Percentiles rank a stretch among this genome's conserved stretches.
Conservation (phyloP, 2,797 vertebrate species). For the Cuniculus paca region DNA sequence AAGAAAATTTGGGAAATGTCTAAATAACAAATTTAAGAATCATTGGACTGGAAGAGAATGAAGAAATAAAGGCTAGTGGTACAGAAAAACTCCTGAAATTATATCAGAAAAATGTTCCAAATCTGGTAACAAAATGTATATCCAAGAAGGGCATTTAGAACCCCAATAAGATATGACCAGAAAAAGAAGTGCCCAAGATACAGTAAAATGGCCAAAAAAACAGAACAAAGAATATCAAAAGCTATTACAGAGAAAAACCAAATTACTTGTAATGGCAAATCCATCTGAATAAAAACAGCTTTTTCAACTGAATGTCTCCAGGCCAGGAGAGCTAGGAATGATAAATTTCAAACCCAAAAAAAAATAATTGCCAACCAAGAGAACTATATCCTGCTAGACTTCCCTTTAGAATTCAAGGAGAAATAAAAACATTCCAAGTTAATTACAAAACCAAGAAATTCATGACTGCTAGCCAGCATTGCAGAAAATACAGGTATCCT, state of each 20-base stretch:
- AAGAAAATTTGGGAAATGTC: background rate
- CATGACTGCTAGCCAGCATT: background rate
- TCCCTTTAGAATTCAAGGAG: background rate
- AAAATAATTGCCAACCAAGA: background rate
- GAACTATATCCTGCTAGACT: background rate
- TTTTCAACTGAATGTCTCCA: background rate
- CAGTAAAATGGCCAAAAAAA: background rate
- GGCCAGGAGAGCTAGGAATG: background rate
- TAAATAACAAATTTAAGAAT: background rate
- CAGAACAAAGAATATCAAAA: background rate
- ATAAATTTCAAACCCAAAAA: background rate
- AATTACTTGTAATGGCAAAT: background rate
- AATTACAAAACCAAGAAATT: background rate
- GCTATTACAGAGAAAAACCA: background rate
- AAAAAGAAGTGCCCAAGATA: background rate
- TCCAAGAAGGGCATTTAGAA: background rate
- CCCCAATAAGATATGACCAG: background rate
- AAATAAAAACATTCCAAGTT: background rate
- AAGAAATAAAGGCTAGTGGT: background rate
- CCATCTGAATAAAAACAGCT: background rate
- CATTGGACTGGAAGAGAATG: background rate
- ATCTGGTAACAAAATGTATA: background rate
- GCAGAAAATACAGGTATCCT: background rate
- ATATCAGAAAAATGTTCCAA: background rate
- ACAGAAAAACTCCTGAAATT: background rate